A percentile compares a stretch with the other conserved stretches of the same genome.
Evolutionary conservation across 2,113 vertebrate genomes (phyloP).

Genomic region (Aleadryas rufinucha): DNA sequence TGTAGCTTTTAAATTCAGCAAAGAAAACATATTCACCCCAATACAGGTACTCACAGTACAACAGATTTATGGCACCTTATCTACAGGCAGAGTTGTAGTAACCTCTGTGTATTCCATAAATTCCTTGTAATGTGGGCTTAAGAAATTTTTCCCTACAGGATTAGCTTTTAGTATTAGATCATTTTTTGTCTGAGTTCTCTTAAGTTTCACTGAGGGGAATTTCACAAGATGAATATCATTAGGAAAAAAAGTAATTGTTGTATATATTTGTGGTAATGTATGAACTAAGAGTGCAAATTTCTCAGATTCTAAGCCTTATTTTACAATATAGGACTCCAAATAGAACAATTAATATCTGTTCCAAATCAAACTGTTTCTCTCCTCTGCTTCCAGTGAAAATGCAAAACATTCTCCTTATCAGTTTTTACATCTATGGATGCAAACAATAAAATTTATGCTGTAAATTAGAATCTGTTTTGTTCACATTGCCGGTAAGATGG

Average conservation of each 20-base stretch:
- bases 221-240: not conserved
- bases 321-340: not conserved
- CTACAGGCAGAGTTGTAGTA: not conserved
- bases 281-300: not conserved
- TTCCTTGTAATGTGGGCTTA: not conserved
- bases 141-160: not conserved
- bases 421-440: not conserved
- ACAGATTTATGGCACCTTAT: not conserved
- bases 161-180: not conserved
- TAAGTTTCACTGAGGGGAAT: not conserved
- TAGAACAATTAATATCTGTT: not conserved
- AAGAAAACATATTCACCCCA: slow-evolving; percentile 14
- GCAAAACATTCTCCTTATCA: not conserved
- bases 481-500: not conserved
- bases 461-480: slow-evolving; percentile 36
- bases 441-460: not conserved
- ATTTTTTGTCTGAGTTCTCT: not conserved
- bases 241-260: accelerated
- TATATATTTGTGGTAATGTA: not conserved
- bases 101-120: not conserved
- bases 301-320: not conserved
- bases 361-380: not conserved
- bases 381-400: not conserved
- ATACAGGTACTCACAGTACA: not conserved
- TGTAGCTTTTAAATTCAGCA: slow-evolving; percentile 10